Evolutionary conservation across 2,888 invertebrate species (phyloP).

Genomic region (Drosophila ochracea): DNA sequence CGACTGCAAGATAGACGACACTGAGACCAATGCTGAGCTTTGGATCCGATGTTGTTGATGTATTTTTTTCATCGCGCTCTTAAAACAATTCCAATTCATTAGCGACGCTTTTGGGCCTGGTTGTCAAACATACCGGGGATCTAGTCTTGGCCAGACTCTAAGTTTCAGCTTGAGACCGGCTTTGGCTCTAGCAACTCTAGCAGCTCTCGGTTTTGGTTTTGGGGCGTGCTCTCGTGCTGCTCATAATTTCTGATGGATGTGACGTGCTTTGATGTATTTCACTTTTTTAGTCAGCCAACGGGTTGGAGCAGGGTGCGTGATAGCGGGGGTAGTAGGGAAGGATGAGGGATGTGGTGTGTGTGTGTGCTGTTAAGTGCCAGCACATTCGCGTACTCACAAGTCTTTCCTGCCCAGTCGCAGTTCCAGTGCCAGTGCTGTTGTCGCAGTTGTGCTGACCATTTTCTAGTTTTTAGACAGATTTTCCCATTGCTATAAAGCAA

Average conservation of each 20-base stretch:
- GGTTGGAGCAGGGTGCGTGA: not conserved
- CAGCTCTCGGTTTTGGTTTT: constrained; percentile 30
- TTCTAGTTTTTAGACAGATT: constrained; percentile 75
- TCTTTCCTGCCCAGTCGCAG: constrained; percentile 23
- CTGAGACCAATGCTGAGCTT: constrained; percentile 46
- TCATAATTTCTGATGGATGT: constrained; percentile 80
- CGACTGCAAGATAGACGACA: constrained; percentile 61
- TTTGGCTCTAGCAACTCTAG: constrained; percentile 6
- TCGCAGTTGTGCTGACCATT: constrained; percentile 55
- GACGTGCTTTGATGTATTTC: constrained; percentile 79
- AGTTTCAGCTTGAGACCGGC: constrained; percentile 23
- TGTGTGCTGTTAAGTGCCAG: constrained; percentile 69
- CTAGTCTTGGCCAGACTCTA: constrained; percentile 50
- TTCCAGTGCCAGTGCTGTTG: constrained; percentile 27
- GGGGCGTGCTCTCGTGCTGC: constrained; percentile 77
- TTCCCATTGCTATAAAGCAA: constrained; percentile 77
- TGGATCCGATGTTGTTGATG: constrained; percentile 19
- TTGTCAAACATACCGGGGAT: constrained; percentile 54
- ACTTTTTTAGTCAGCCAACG: constrained; percentile 62
- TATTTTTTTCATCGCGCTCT: constrained; percentile 38
- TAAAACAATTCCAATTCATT: constrained; percentile 78
- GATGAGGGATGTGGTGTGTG: constrained; percentile 4
- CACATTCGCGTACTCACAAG: constrained; percentile 56
- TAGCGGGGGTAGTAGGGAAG: constrained; percentile 4
- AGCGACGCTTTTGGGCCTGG: constrained; percentile 73